Evolutionary conservation across 1,140 invertebrate genomes (phyloP).

Genomic region (Araneus ventricosus): DNA sequence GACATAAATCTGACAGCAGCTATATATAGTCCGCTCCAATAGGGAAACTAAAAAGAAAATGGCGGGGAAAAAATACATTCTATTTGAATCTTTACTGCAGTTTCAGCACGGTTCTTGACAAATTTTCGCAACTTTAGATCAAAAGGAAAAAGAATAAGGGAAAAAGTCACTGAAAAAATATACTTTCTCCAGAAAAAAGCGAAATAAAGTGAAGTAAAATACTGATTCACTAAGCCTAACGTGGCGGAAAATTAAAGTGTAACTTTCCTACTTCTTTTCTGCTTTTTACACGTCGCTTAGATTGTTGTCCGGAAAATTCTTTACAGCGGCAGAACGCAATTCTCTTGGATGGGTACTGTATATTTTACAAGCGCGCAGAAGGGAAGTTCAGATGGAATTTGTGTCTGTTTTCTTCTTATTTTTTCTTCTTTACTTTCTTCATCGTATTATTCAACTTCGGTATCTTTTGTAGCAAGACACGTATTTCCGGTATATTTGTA

Average conservation of each 20-base stretch:
- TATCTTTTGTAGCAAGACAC: neutral
- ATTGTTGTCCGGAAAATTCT: constrained; percentile 72
- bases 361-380: constrained; percentile 56
- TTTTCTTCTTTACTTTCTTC: neutral
- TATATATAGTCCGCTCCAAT: no score
- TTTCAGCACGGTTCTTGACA: neutral
- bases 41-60: neutral
- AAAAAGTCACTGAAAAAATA: constrained; percentile 30
- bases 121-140: constrained; percentile 12
- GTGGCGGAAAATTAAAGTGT: constrained; percentile 73
- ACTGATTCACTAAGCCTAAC: constrained; percentile 72
- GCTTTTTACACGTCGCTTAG: constrained; percentile 73
- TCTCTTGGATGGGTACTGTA: constrained; percentile 47
- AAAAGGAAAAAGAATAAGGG: constrained; percentile 1
- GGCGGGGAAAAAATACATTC: neutral
- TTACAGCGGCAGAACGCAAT: constrained; percentile 60
- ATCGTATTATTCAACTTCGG: constrained; percentile 33
- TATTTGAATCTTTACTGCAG: neutral
- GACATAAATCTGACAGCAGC: no score
- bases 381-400: constrained; percentile 15
- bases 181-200: neutral
- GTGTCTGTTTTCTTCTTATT: constrained; percentile 33
- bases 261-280: constrained; percentile 61
- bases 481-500: constrained; percentile 38
- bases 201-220: constrained; percentile 69